Evolutionary conservation across 2,888 invertebrate species (phyloP), one percentile per base, ranked within the genome.

Genomic region (Agrotis ipsilon): DNA sequence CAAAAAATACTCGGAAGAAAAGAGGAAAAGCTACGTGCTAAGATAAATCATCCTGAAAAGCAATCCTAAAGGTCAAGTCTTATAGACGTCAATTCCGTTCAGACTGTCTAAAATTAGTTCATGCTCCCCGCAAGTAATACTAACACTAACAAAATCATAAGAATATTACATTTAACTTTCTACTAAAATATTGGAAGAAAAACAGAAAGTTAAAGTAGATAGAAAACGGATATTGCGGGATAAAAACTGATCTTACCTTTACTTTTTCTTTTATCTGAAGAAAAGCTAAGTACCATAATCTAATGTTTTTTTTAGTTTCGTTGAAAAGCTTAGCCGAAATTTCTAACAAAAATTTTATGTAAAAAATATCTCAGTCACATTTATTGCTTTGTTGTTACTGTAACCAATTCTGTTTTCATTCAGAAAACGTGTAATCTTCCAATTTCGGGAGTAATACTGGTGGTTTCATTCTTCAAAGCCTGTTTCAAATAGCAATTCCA

Each of bases 401-500:
- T 32, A 59, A 51, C 52, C 59, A 48, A 54, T 57, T 60, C 45
- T 51, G 32, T 64, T 66, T 76, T 66, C 21, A 62, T 63, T 65
- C 27, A 46, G 48, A 55, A 71, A 55, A 68, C 43, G 27, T 64
- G 43, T 71, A 71, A 73, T 78, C 70, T 46, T 72, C 24, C 72
- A 78, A 72, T 80, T 78, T 72, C 45, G 21, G 3, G 32, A 13
- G 64, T 72, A 59, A 46, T 57, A 46, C 48, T 19, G 54, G 24
- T 60, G 64, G 58, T 68, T 68, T 75, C 54, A 74, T 79, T 72
- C 62, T 72, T 76, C 73, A 79, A 71, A 80, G 68, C 65, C 61
- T 32, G 71, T 82, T 83, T 67, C 55, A 69, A 81, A 78, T 71
- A 63, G 39, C 72, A 75, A 75, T 83, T 80, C 24, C 14, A 73